These are phyloP conservation scores for Saturnia pavonia DNA, from an alignment of 2,888 invertebrate genomes.

Conservation along the genomic window DNA sequence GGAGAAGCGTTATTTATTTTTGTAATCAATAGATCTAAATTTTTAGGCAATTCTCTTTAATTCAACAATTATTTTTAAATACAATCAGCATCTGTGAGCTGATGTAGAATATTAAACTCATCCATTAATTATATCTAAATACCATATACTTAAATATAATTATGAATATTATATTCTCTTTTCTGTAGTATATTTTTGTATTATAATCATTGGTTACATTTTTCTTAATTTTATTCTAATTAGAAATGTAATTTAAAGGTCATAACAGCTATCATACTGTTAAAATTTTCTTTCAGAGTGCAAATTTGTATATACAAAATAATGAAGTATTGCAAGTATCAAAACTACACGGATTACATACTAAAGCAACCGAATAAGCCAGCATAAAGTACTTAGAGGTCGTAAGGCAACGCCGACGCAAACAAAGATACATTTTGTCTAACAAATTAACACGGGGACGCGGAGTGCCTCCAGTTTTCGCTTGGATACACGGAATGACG, in stretches of 20 bases:
- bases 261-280: not conserved
- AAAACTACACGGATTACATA: conserved; percentile 14
- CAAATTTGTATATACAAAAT: too few species aligned
- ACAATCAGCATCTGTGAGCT: not conserved
- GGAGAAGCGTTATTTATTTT: not conserved
- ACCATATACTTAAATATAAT: too few species aligned
- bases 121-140: not conserved
- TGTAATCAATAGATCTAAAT: not conserved
- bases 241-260: too few species aligned
- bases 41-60: not conserved
- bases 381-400: conserved; percentile 58
- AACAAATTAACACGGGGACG: conserved; percentile 58
- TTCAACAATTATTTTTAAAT: not conserved
- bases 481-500: conserved; percentile 38
- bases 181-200: too few species aligned
- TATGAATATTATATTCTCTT: too few species aligned
- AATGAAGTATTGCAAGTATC: not conserved
- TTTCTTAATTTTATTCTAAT: not conserved
- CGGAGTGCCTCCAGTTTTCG: conserved; percentile 39
- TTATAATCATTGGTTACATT: not conserved
- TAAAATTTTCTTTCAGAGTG: too few species aligned
- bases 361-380: conserved; percentile 45
- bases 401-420: conserved; percentile 49
- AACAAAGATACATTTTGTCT: conserved; percentile 51
- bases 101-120: not conserved